phyloP scores from a whole-genome alignment of 2,888 invertebrate species.

The Leptinotarsa juncta region DNA sequence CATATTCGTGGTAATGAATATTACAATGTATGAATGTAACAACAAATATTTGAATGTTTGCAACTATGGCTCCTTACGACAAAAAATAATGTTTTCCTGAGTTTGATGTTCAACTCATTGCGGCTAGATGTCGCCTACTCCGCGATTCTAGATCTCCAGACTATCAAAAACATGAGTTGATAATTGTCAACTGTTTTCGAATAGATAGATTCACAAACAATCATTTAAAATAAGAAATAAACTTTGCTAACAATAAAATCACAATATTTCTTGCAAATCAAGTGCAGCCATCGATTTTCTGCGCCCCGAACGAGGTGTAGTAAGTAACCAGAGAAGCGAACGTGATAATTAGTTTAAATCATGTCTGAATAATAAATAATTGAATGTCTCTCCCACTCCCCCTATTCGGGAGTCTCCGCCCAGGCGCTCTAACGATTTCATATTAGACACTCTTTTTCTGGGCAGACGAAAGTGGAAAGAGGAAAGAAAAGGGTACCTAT shows the following conservation, averaged over 20 bases:
- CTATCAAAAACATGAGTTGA: too few species aligned
- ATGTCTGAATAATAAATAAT: conserved; percentile 36
- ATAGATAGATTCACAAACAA: not conserved
- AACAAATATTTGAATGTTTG: too few species aligned
- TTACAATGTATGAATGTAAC: too few species aligned
- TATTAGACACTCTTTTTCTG: conserved; percentile 50
- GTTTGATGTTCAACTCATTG: too few species aligned
- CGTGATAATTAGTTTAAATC: conserved; percentile 31
- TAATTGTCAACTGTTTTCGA: too few species aligned
- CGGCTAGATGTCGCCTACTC: too few species aligned
- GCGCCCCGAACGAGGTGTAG: not conserved
- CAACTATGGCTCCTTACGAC: too few species aligned
- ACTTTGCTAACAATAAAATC: too few species aligned
- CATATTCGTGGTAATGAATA: too few species aligned
- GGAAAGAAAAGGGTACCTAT: not conserved
- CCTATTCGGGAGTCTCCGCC: conserved; percentile 45
- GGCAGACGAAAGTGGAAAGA: conserved; percentile 22
- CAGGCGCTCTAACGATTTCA: conserved; percentile 54
- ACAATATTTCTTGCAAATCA: too few species aligned
- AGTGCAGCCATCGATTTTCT: not conserved
- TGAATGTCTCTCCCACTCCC: conserved; percentile 42
- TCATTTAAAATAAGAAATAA: not conserved
- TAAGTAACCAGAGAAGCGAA: conserved; percentile 13
- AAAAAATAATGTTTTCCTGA: too few species aligned
- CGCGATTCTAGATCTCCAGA: too few species aligned